phyloP scores from a whole-genome alignment of 2,113 vertebrate species.

The Tauraco erythrolophus region DNA sequence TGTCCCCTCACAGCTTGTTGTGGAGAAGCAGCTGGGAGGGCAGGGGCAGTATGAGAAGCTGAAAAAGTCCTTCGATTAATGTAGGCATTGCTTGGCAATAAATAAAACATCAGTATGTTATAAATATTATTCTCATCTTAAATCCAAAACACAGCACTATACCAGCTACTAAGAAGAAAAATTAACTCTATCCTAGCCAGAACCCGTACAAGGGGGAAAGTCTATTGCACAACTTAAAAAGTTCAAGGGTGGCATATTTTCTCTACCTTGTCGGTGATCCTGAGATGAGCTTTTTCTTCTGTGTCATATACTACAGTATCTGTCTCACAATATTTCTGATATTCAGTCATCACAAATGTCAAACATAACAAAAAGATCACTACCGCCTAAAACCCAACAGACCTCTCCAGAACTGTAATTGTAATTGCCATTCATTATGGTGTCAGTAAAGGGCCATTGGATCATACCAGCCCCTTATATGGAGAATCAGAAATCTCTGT shows the following conservation, averaged over 20 bases:
- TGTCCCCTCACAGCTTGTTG: too few species aligned
- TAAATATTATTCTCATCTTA: too few species aligned
- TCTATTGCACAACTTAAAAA: neutral
- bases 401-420: neutral
- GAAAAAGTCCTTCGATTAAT: too few species aligned
- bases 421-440: neutral
- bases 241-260: neutral
- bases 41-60: too few species aligned
- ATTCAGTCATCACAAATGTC: neutral
- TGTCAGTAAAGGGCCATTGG: neutral
- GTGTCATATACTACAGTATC: neutral
- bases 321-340: neutral
- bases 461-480: neutral
- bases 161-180: too few species aligned
- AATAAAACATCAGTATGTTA: too few species aligned
- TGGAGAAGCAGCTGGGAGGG: too few species aligned
- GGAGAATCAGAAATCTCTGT: neutral
- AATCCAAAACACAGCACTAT: too few species aligned
- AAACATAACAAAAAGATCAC: neutral
- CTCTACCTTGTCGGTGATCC: neutral
- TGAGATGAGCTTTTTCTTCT: neutral
- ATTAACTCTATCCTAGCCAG: too few species aligned
- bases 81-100: too few species aligned
- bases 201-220: neutral
- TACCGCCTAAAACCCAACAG: neutral